Evolutionary conservation across 2,797 vertebrate genomes (phyloP), one percentile per base, ranked within the genome.

Genomic region (Poeciliopsis presidionis): DNA sequence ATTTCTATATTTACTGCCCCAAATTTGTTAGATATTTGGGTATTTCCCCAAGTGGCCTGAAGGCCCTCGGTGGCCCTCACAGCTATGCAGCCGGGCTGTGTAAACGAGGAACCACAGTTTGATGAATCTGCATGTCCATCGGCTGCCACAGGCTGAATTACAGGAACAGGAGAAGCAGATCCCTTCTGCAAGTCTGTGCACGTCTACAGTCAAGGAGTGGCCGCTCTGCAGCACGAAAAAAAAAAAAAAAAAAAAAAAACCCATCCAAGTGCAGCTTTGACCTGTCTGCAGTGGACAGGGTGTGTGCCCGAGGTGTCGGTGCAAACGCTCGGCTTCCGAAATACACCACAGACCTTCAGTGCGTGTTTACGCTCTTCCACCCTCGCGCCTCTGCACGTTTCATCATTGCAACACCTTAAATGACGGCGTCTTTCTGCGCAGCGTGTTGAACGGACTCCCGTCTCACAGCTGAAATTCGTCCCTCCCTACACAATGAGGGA

Each of bases 131-230:
- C 82, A 80, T 55, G 59, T 88, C 77, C 63, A 69, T 84, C 81
- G 82, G 87, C 91, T 87, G 85, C 79, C 76, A 77, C 51, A 81
- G 87, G 90, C 79, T 11, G 76, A 90, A 86, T 89, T 89, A 87
- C 87, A 88, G 82, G 87, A 91, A 87, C 12, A 72, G 76, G 87
- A 92, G 87, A 86, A 82, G 84, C 69, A 47, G 30, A 55, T 84
- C 81, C 82, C 71, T 9, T 69, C 78, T 67, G 84, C 92, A 89
- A 80, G 92, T 88, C 87, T 71, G 77, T 33, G 79, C 93, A 85
- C 71, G 92, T 88, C 90, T 81, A 63, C 74, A 36, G 79, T 78
- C 47, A 20, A 45, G 82, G 82, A 49, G 77, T 84, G 83, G 85
- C 86, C 86, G 77, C 73, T 77, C 4, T 1, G 70, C 39, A 77